Percentiles rank a stretch among this genome's conserved stretches.
phyloP scores from a whole-genome alignment of 2,888 invertebrate species.

The Salpingus planirostris region DNA sequence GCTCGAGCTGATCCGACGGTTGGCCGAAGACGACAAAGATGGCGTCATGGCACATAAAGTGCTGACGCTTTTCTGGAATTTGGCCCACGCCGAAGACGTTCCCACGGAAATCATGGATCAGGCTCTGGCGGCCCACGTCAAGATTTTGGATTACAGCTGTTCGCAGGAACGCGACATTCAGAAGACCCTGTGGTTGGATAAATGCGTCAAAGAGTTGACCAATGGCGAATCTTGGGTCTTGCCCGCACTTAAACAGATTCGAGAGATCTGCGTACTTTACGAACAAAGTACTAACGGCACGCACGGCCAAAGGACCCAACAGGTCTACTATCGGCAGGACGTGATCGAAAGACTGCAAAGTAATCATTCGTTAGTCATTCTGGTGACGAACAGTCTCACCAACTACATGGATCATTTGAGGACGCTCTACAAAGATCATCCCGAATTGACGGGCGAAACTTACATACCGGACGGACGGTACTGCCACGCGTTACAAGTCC shows the following conservation, averaged over 20 bases:
- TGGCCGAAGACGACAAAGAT: slow-evolving; percentile 97
- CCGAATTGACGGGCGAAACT: slow-evolving; percentile 67
- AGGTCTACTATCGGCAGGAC: slow-evolving; percentile 49
- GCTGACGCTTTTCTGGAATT: slow-evolving; percentile 89
- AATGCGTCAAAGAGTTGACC: slow-evolving; percentile 90
- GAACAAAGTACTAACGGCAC: slow-evolving; percentile 67
- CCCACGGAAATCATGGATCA: slow-evolving; percentile 97
- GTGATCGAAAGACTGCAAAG: slow-evolving; percentile 80
- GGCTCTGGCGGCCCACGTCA: slow-evolving; percentile 88
- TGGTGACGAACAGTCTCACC: slow-evolving; percentile 87
- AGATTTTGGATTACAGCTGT: slow-evolving; percentile 96
- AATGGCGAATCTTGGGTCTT: slow-evolving; percentile 82
- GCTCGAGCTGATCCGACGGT: slow-evolving; percentile 83
- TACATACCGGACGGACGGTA: slow-evolving; percentile 82
- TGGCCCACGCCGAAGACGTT: slow-evolving; percentile 93
- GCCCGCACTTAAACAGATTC: slow-evolving; percentile 90
- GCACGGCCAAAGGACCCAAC: slow-evolving; percentile 46
- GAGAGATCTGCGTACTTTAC: slow-evolving; percentile 91
- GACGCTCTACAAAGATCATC: slow-evolving; percentile 56
- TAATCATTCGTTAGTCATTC: slow-evolving; percentile 85
- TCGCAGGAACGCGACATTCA: slow-evolving; percentile 91
- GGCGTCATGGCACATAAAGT: slow-evolving; percentile 99
- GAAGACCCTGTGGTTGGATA: slow-evolving; percentile 91
- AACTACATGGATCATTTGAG: slow-evolving; percentile 84
- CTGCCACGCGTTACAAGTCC: slow-evolving; percentile 85